Base-by-base conservation (phyloP, 2,888 invertebrate species). In the Operophtera brumata region DNA sequence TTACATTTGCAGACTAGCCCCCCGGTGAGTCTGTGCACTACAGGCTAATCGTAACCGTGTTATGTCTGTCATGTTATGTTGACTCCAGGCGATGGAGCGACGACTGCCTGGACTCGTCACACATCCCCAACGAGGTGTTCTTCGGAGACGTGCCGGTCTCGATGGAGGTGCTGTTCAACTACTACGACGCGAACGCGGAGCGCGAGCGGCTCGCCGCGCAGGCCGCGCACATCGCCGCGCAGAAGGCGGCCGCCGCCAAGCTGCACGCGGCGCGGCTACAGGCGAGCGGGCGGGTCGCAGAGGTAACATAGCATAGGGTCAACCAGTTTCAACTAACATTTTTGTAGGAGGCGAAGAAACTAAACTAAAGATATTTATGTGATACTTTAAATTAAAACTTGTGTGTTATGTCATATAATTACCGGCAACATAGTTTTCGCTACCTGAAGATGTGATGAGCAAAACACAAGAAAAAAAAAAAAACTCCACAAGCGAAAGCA, bases 91-190 rank as follows among this genome's bases (percentile, higher is more conserved):
- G 90, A 49, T 90, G 89, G 88, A 90, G 90, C 75, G 90, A 91
- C 80, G 90, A 91, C 67, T 88, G 89, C 67, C 78, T 90, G 12
- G 90, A 90, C 66, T 90, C 91, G 6, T 83, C 88, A 3, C 89
- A 91, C 80, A 91, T 91, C 54, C 91, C 91, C 28, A 90, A 91
- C 81, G 90, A 91, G 66, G 89, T 91, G 30, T 91, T 88, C 78
- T 91, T 91, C 79, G 91, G 91, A 48, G 91, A 91, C 73, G 89
- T 90, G 54, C 90, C 90, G 0, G 90, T 90, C 10, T 80, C 89
- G 0, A 75, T 77, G 67, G 82, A 86, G 58, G 87, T 91, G 48
- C 73, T 91, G 44, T 82, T 80, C 84, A 91, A 91, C 80, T 91
- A 90, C 71, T 88, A 87, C 80, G 91, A 91, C 71, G 86, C 90